These are phyloP conservation scores for Lasioglossum zephyrum DNA, from an alignment of 2,888 invertebrate species.

Conservation along the genomic window DNA sequence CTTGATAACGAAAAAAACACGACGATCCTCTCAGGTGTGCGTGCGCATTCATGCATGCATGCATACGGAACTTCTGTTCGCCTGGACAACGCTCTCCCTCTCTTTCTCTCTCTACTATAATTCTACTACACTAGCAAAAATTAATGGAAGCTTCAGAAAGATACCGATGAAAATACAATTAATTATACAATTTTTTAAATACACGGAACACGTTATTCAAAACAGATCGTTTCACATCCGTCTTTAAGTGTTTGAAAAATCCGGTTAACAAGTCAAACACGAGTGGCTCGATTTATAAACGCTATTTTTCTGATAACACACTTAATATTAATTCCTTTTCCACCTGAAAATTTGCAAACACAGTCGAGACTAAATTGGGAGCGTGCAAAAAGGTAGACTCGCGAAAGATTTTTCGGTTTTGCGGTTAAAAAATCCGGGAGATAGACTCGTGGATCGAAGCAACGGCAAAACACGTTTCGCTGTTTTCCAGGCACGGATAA, in stretches of 20 bases:
- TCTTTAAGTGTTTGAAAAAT: background rate
- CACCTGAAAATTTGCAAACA: background rate
- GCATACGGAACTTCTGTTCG: conserved; percentile 32
- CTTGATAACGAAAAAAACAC: conserved; percentile 62
- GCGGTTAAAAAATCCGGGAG: background rate
- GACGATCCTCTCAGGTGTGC: conserved; percentile 58
- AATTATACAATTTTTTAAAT: background rate
- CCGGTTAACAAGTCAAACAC: too few relatives aligned
- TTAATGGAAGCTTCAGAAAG: background rate
- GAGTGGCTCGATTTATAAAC: background rate
- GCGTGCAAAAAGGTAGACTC: background rate
- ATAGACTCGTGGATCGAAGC: background rate
- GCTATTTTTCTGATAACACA: background rate
- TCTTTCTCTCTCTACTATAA: background rate
- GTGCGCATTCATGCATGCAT: conserved; percentile 41
- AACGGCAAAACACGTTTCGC: conserved; percentile 32
- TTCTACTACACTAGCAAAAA: background rate
- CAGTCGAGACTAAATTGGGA: background rate
- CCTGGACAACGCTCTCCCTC: conserved; percentile 38
- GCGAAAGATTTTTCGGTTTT: background rate
- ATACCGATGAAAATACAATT: background rate
- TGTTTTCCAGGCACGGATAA: conserved; percentile 40
- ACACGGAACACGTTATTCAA: background rate
- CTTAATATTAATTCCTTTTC: background rate
- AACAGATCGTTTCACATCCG: background rate